Evolutionary conservation across 1,140 invertebrate species (phyloP).

Genomic region (Heliconius congener): DNA sequence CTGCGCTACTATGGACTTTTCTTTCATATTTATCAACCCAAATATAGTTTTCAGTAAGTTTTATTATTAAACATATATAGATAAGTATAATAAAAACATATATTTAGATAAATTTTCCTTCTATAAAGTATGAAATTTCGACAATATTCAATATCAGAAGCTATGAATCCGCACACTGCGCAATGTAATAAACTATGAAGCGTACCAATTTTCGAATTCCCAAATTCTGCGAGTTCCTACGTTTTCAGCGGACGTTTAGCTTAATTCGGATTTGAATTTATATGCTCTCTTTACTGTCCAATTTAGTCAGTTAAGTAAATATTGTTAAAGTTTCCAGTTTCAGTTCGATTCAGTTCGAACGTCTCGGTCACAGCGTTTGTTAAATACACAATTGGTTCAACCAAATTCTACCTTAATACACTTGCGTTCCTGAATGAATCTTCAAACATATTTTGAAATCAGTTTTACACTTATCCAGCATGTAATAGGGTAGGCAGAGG

Average conservation of each 20-base stretch:
- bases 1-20: too few relatives aligned
- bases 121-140: conserved; percentile 5
- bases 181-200: conserved; percentile 22
- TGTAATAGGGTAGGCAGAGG: too few relatives aligned
- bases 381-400: background rate
- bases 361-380: conserved; percentile 5
- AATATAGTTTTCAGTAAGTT: background rate
- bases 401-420: background rate
- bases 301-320: conserved; percentile 39
- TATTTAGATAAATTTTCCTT: background rate
- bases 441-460: too few relatives aligned
- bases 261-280: conserved; percentile 43
- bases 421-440: too few relatives aligned
- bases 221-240: conserved; percentile 20
- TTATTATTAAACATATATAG: background rate
- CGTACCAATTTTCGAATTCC: conserved; percentile 24
- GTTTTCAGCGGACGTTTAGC: conserved; percentile 23
- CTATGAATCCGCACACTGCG: conserved; percentile 14
- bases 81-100: background rate
- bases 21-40: too few relatives aligned
- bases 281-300: conserved; percentile 41
- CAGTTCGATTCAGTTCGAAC: conserved; percentile 31
- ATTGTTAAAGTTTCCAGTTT: conserved; percentile 40
- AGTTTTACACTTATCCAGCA: too few relatives aligned
- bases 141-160: conserved; percentile 8